These are phyloP conservation scores for Calidris pugnax DNA, from an alignment of 2,113 vertebrate species.

Conservation along the genomic window DNA sequence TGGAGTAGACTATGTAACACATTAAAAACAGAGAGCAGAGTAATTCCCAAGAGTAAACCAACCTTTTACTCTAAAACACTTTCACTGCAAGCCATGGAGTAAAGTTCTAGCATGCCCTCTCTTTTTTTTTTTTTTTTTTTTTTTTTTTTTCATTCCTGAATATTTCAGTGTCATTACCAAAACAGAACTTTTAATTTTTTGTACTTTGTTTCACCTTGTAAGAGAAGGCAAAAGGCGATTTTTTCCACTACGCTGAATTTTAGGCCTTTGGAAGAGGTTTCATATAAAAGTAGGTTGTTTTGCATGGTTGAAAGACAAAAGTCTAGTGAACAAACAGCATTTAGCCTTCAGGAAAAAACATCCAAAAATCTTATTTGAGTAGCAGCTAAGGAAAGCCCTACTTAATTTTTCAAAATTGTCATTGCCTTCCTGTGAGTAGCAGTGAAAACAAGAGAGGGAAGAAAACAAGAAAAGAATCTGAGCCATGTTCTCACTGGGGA, in stretches of 20 bases:
- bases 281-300: neutral
- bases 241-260: neutral
- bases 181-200: conserved; percentile 20
- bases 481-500: neutral
- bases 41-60: conserved; percentile 61
- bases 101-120: neutral
- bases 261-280: neutral
- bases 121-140: neutral
- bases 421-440: neutral
- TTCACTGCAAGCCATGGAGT: conserved; percentile 37
- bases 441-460: neutral
- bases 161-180: conserved; percentile 57
- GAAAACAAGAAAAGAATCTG: neutral
- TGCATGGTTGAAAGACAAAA: neutral
- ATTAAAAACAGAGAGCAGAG: conserved; percentile 52
- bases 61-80: conserved; percentile 65
- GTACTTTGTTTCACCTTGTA: conserved; percentile 9
- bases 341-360: neutral
- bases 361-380: neutral
- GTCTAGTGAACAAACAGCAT: neutral
- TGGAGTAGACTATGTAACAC: conserved; percentile 46
- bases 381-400: neutral
- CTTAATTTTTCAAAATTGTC: neutral
- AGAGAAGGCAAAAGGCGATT: conserved; percentile 12
- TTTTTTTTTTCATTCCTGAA: conserved; percentile 38